These are phyloP conservation scores for Miichthys miiuy DNA, from an alignment of 2,797 vertebrate genomes.

Conservation along the genomic window DNA sequence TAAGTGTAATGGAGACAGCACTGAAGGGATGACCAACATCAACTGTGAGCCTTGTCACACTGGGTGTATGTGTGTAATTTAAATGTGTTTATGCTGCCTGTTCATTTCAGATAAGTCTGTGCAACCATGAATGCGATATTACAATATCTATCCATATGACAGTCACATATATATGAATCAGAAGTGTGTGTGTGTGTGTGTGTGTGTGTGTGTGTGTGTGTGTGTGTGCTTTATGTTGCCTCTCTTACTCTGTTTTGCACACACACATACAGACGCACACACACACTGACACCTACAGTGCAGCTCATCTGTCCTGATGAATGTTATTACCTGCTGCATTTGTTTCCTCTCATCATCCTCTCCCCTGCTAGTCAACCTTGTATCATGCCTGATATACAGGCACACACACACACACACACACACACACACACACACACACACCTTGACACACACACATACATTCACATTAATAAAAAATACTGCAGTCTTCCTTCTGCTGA, in stretches of 20 bases:
- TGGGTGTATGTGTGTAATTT: conserved; percentile 34
- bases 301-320: conserved; percentile 53
- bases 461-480: conserved; percentile 39
- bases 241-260: conserved; percentile 6
- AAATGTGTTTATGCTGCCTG: conserved; percentile 48
- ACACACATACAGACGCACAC: conserved; percentile 4
- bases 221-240: not conserved
- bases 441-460: conserved; percentile 16
- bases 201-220: not conserved
- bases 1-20: conserved; percentile 41
- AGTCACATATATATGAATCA: conserved; percentile 33
- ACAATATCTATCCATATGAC: conserved; percentile 43
- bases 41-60: conserved; percentile 37
- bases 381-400: conserved; percentile 30
- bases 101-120: conserved; percentile 55
- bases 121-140: conserved; percentile 43
- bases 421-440: conserved; percentile 19
- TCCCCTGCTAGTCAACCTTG: conserved; percentile 29
- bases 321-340: conserved; percentile 61
- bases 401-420: conserved; percentile 28
- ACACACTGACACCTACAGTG: conserved; percentile 26
- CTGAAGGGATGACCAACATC: conserved; percentile 54
- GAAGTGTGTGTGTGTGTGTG: not conserved
- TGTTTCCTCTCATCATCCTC: conserved; percentile 54
- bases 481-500: conserved; percentile 53